Evolutionary conservation across 2,113 vertebrate species (phyloP), one percentile per base, ranked within the genome.

Genomic region (Nibea coibor): DNA sequence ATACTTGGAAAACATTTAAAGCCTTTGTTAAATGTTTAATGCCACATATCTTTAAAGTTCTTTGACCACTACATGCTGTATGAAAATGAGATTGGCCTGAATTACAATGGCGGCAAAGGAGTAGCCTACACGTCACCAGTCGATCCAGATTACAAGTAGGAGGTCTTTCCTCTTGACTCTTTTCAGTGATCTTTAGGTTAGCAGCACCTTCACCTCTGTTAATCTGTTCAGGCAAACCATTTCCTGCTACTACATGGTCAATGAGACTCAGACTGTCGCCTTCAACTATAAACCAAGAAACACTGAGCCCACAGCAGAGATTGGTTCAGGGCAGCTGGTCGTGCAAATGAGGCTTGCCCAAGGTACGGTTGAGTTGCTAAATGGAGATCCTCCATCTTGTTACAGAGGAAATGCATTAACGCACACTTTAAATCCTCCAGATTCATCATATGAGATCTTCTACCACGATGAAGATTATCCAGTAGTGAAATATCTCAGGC

Each of bases 241-340:
- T 54, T 92, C 92, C 66, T 96, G 95, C 82, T 92, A 91, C 88
- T 95, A 95, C 20, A 4, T 69, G 5, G 66, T 94, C 28, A 92
- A 92, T 51, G 74, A 83, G 14, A 93, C 80, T 0, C 58, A 83
- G 58, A 85, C 68, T 0, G 3, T 94, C 19, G 19, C 54, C 0
- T 95, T 95, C 10, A 42, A 24, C 47, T 63, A 91, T 7, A 80
- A 67, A 61, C 80, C 75, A 0, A 86, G 71, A 35, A 22, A 0
- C n/a, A 64, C 4, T 9, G 65, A 90, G 0, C 92, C 89, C 10
- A 43, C 47, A 20, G 87, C 91, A 3, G 89, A 92, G 69, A 78
- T 87, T 20, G 93, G 93, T 1, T 69, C 56, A 1, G 95, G 95
- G 11, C 82, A 88, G 4, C 75, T 95, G 48, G 51, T 65, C 6